Evolutionary conservation across 2,888 invertebrate species (phyloP), one percentile per base, ranked within the genome.

Genomic region (Troides helena): DNA sequence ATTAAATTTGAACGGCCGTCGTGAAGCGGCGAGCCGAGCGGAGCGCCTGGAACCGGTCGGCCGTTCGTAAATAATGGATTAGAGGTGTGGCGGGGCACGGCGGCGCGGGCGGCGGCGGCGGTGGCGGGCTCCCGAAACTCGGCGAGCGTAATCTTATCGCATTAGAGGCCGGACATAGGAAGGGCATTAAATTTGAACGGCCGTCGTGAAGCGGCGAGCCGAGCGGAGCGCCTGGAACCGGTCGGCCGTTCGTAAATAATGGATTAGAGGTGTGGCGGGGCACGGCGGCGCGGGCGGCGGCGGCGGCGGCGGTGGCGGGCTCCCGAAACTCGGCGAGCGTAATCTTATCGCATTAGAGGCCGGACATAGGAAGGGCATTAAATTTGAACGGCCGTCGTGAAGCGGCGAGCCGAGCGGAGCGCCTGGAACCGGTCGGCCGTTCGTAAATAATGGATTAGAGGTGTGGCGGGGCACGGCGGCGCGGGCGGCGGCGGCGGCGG

Each of bases 281-380:
- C 81, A 6, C 4, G 36, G 36, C 36, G 36, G 36, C 4, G 36
- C 4, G 36, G 36, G 36, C 3, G 36, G 6, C 4, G 36, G n/a
- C n/a, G n/a, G n/a, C n/a, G n/a, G n/a, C n/a, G n/a, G n/a, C n/a
- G n/a, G n/a, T n/a, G n/a, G n/a, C n/a, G n/a, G n/a, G n/a, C 69
- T 74, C 74, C 76, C 80, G 75, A 80, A 78, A 76, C 80, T 77
- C 80, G 80, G 76, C 77, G 81, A 78, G 81, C 80, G 85, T 89
- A 90, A 90, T 90, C 90, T 91, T 89, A 90, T 90, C 90, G 86
- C 85, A 85, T 86, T 86, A 85, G 87, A 87, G 88, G 83, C 90
- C 92, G 91, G 91, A 92, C 91, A 92, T 91, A 91, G 90, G 90
- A 92, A 92, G 90, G 90, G 89, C 89, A 90, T 90, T 90, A 90